These are phyloP conservation scores for Cylas formicarius DNA, from an alignment of 1,140 invertebrate genomes.

Conservation along the genomic window DNA sequence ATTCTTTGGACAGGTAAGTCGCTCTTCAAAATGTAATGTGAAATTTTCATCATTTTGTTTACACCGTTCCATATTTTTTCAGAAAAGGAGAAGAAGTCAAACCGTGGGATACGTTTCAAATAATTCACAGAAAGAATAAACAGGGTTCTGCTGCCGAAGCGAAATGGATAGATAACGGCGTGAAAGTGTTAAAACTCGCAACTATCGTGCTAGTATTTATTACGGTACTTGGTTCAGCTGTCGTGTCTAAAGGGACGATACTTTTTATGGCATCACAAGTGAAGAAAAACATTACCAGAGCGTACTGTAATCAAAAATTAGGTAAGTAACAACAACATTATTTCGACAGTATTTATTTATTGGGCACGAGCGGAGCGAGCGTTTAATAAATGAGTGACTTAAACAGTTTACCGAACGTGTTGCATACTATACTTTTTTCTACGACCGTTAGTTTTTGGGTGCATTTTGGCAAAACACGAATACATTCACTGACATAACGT, in stretches of 20 bases:
- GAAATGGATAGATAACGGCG: constrained; percentile 14
- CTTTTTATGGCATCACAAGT: constrained; percentile 89
- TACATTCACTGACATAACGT: too few species aligned
- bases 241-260: constrained; percentile 75
- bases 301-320: constrained; percentile 74
- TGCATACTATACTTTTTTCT: too few species aligned
- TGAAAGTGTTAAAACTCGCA: constrained; percentile 11
- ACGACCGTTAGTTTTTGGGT: too few species aligned
- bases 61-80: too few species aligned
- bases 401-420: too few species aligned
- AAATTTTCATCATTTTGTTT: too few species aligned
- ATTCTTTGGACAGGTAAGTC: too few species aligned
- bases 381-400: too few species aligned
- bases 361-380: too few species aligned
- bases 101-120: constrained; percentile 9
- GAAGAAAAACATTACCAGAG: constrained; percentile 60
- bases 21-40: too few species aligned
- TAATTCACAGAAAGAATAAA: constrained; percentile 12
- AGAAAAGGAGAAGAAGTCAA: constrained; percentile 14
- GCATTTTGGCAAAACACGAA: too few species aligned
- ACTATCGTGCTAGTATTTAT: constrained; percentile 47
- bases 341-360: neutral
- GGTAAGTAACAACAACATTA: constrained; percentile 47
- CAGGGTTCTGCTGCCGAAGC: constrained; percentile 11
- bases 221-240: constrained; percentile 70